Evolutionary conservation across 2,113 vertebrate species (phyloP), one percentile per base, ranked within the genome.

Genomic region (Gymnorhina tibicen): DNA sequence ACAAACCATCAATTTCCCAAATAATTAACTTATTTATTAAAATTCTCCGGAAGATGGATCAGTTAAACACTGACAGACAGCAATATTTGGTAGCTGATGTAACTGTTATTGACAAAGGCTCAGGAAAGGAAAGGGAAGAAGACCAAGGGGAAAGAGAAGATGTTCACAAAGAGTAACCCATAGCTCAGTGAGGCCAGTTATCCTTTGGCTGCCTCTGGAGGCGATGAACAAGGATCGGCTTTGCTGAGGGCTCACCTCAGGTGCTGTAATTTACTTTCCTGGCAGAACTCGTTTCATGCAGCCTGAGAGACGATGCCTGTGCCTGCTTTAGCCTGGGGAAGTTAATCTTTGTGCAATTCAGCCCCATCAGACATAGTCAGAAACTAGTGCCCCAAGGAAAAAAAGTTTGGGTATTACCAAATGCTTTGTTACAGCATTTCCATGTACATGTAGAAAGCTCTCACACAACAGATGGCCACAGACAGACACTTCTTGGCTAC

Each of bases 171-270:
- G 49, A 60, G 24, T 15, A 76, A 55, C 15, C 15, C 21, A 44
- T 32, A 47, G 53, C 35, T 66, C 49, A 37, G 30, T 21, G 23
- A 79, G 47, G 9, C 19, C 26, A 63, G 20, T 59, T 58, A n/a
- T 27, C 27, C 33, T 17, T 27, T 35, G 28, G 16, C 46, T 85
- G 55, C 64, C 56, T 73, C 59, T 27, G 27, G n/a, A 86, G 53
- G 19, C 2, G 0, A 49, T 1, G 6, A 70, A 47, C 28, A 20
- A 69, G 28, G 13, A 62, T 0, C 1, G 0, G 46, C 33, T 82
- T 62, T 82, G 44, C 32, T 37, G 39, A 70, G 23, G 15, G 17
- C 56, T 85, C 32, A 66, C 47, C 44, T 46, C 4, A 8, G 64
- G 50, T 59, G 32, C 64, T 47, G 8, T 30, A 16, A 42, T 64